phyloP scores from a whole-genome alignment of 1,140 invertebrate species.

The Drosophila simulans region DNA sequence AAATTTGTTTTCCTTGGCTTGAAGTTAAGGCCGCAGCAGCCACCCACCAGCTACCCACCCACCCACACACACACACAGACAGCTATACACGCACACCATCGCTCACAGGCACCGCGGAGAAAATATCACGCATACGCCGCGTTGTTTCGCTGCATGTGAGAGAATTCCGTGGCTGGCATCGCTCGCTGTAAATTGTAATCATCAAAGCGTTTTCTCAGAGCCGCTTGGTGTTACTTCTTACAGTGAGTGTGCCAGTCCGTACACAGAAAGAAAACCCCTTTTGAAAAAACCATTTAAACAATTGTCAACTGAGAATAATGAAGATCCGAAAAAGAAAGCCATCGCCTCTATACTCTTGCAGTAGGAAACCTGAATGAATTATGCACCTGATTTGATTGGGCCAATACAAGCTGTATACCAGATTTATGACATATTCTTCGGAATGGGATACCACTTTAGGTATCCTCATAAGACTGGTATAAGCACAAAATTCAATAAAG shows the following conservation, averaged over 20 bases:
- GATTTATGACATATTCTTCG: neutral
- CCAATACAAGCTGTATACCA: neutral
- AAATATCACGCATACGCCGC: slow-evolving; percentile 57
- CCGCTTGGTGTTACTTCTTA: slow-evolving; percentile 85
- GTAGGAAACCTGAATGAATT: neutral
- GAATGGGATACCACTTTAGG: neutral
- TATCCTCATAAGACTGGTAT: neutral
- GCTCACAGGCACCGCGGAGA: neutral
- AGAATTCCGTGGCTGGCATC: slow-evolving; percentile 45
- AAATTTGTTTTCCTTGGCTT: slow-evolving; percentile 24
- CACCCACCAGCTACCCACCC: neutral
- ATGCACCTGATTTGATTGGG: neutral
- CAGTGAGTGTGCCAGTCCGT: slow-evolving; percentile 75
- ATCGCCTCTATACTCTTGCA: slow-evolving; percentile 4
- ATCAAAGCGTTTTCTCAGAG: slow-evolving; percentile 69
- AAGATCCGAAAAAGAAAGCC: neutral
- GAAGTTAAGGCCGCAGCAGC: slow-evolving; percentile 20
- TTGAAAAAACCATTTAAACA: neutral
- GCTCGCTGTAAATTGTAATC: slow-evolving; percentile 80
- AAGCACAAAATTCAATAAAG: neutral
- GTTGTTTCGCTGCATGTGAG: slow-evolving; percentile 32
- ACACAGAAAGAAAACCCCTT: slow-evolving; percentile 12
- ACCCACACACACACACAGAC: neutral
- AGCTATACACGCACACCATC: slow-evolving; percentile 6
- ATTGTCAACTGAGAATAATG: neutral